Base-by-base conservation (phyloP, 2,797 vertebrate species). In the Leuciscus waleckii region DNA sequence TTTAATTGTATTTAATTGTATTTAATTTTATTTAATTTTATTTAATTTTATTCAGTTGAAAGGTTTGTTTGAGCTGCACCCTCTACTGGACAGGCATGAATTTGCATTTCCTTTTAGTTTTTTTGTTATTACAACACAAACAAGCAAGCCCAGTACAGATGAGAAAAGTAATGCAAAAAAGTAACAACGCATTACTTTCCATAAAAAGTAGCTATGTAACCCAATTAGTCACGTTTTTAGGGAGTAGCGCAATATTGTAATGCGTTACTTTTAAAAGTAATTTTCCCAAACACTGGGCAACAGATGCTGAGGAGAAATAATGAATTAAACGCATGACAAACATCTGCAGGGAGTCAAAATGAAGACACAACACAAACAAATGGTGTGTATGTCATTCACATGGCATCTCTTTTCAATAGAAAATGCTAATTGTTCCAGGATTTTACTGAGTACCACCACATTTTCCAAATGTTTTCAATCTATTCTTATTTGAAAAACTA, bases 301-400 rank as follows among this genome's bases (percentile, higher is more conserved):
- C 54, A 56, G 54, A 23, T 56, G 21, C 54, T n/a, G 54, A 58
- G 54, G 54, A 61, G 58, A 63, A 63, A 58, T 77, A 89, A 88
- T 82, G 86, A 49, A 89, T 70, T 21, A 84, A 85, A 89, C 85
- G 84, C 77, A 85, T 70, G 88, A 89, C 58, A 87, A 54, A 37
- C 89, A 86, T 89, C 88, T 89, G 80, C 63, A 82, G 83, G 13
- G 79, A 91, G 80, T 85, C 79, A 78, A 85, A 79, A 79, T 41
- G 67, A 51, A 89, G 83, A 88, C n/a, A 83, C 88, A 81, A 90
- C 75, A 19, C 23, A 89, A 90, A 92, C 88, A 91, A 86, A 86
- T 90, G 90, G 23, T 6, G 61, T 83, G 26, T 35, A 19, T 79
- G 65, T 6, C 54, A 23, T 46, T 73, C 11, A 46, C 26, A 43